Base-by-base conservation (phyloP, 1,140 invertebrate species). In the Bombyx mandarina region DNA sequence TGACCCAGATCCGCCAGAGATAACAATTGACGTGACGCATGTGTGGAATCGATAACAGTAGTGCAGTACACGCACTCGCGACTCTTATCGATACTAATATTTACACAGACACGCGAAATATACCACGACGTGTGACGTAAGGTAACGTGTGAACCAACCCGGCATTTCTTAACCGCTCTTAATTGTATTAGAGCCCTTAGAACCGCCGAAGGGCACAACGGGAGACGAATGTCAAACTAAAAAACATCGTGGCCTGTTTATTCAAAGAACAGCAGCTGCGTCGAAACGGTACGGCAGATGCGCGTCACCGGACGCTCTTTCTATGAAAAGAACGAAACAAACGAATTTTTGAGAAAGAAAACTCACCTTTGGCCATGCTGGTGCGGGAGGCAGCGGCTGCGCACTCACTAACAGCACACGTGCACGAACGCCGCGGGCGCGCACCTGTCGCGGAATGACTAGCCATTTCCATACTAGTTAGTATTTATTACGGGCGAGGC, bases 401-500 rank as follows among this genome's bases (percentile, higher is more conserved):
- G 77, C 83, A 86, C 83, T 84, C 83, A 84, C 83, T 70, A 82
- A 84, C 77, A 75, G 79, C 72, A 86, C 83, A 86, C 83, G 83
- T 86, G 83, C 76, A 86, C 81, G 79, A 79, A 77, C 68, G 79
- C 73, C 72, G 75, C 79, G 75, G 72, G 75, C 73, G 79, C 79
- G 76, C 82, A 86, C 82, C 82, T 86, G 82, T 82, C 79, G 75
- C 79, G 75, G 74, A 77, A 77, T 81, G 79, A 81, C 70, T 78
- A 59, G 72, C 74, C 73, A 80, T 79, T 81, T 78, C 78, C 82
- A 82, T 81, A 82, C 70, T 73, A 70, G 70, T 75, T 69, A 69
- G 71, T 74, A 69, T 79, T 75, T 75, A 70, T 62, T 44, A 65
- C 71, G 77, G 53, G 60, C 69, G 66, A 80, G 59, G 75, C 82